These are phyloP conservation scores for Agrotis ipsilon DNA, from an alignment of 2,888 invertebrate genomes.

Conservation along the genomic window DNA sequence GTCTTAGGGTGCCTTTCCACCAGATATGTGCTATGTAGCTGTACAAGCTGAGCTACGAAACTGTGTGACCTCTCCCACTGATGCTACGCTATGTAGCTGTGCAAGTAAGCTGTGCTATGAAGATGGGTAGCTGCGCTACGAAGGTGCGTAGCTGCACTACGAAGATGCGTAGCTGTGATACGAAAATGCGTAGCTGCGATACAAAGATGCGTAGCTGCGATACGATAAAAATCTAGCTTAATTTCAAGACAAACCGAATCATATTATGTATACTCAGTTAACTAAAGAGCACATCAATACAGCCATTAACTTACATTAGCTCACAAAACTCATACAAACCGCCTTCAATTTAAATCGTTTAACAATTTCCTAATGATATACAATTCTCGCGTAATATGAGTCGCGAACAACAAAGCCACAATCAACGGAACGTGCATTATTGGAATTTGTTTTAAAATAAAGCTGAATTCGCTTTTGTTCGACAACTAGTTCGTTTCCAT, in stretches of 20 bases:
- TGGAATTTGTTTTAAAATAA: slow-evolving; percentile 64
- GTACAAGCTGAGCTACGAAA: too few relatives aligned
- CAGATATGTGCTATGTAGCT: too few relatives aligned
- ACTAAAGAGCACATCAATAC: slow-evolving; percentile 26
- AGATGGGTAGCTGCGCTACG: too few relatives aligned
- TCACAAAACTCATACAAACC: slow-evolving; percentile 20
- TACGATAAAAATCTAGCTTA: too few relatives aligned
- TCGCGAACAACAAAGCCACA: slow-evolving; percentile 56
- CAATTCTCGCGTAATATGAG: slow-evolving; percentile 57
- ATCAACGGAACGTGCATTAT: slow-evolving; percentile 62
- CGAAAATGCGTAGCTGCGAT: too few relatives aligned
- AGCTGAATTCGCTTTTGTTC: slow-evolving; percentile 62
- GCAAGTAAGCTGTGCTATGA: too few relatives aligned
- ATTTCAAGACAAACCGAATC: slow-evolving; percentile 5
- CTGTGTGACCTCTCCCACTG: too few relatives aligned
- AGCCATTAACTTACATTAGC: slow-evolving; percentile 25
- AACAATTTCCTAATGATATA: slow-evolving; percentile 61
- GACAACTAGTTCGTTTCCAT: slow-evolving; percentile 62
- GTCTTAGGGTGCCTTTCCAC: too few relatives aligned
- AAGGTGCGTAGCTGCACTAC: too few relatives aligned
- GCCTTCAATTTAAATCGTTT: slow-evolving; percentile 47
- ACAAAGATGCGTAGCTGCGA: too few relatives aligned
- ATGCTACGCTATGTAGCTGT: too few relatives aligned
- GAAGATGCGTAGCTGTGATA: too few relatives aligned
- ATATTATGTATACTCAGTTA: slow-evolving; percentile 26